A percentile compares a stretch with the other conserved stretches of the same genome.
Conservation (phyloP, 2,797 vertebrate genomes). For the Pachyuromys duprasi region DNA sequence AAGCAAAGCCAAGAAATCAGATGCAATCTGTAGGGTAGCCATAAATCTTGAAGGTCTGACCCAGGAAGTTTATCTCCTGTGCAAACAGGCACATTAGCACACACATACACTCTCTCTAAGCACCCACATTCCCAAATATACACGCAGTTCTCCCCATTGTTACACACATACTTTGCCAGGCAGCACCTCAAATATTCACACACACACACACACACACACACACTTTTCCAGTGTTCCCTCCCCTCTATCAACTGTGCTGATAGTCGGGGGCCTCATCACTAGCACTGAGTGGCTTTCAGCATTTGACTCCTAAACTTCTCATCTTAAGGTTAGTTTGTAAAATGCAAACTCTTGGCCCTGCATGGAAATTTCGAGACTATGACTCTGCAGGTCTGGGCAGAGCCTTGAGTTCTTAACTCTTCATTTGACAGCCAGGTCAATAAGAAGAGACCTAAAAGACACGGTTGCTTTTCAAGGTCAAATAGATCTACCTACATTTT, state of each 20-base stretch:
- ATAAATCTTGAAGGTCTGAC: neutral
- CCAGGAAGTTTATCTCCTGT: neutral
- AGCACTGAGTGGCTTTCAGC: neutral
- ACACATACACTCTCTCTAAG: no score
- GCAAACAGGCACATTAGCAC: neutral
- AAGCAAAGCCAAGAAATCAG: slow-evolving; percentile 13
- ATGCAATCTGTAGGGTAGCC: neutral
- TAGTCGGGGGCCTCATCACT: neutral
- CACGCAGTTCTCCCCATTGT: neutral
- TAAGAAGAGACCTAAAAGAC: neutral
- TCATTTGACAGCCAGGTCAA: neutral
- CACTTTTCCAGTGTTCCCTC: neutral
- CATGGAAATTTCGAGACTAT: slow-evolving; percentile 28
- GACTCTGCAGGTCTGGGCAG: slow-evolving; percentile 7
- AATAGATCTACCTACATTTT: neutral
- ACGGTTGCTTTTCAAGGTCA: neutral
- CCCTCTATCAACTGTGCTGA: neutral
- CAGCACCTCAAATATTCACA: neutral
- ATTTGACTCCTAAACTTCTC: neutral
- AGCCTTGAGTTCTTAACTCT: neutral
- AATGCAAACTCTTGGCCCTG: neutral
- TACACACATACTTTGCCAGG: neutral
- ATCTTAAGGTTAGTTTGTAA: neutral
- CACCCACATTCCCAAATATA: neutral
- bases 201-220: neutral